Evolutionary conservation across 2,888 invertebrate species (phyloP).

Genomic region (Phalangium opilio): DNA sequence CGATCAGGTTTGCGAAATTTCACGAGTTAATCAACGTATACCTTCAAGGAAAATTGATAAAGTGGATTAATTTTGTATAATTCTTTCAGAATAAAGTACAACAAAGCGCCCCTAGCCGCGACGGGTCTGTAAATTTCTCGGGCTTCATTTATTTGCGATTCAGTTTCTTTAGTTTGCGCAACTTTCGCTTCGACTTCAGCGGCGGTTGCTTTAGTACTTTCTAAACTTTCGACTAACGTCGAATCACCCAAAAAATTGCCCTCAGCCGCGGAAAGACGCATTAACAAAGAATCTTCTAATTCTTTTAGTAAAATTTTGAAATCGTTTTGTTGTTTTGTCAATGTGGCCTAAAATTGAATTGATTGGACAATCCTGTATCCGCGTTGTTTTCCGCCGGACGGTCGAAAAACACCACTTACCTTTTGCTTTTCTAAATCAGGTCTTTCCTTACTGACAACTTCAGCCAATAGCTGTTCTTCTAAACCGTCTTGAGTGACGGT

Average conservation of each 20-base stretch:
- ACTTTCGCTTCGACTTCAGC: conserved; percentile 89
- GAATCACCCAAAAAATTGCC: conserved; percentile 89
- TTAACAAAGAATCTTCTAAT: conserved; percentile 81
- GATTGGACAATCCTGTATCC: too few relatives aligned
- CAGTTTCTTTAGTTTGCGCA: conserved; percentile 78
- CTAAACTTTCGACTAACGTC: conserved; percentile 85
- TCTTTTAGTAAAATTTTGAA: conserved; percentile 88
- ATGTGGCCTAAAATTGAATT: conserved; percentile 59
- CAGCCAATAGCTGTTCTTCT: conserved; percentile 87
- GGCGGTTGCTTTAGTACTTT: conserved; percentile 87
- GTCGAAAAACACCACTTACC: conserved; percentile 29
- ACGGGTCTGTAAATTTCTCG: conserved; percentile 82
- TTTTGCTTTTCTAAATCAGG: conserved; percentile 90
- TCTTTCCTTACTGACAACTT: conserved; percentile 90
- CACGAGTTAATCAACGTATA: conserved; percentile 24
- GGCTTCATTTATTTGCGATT: conserved; percentile 79
- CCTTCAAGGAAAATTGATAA: conserved; percentile 92
- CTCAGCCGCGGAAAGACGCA: conserved; percentile 75
- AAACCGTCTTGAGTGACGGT: conserved; percentile 91
- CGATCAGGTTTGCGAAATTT: not conserved
- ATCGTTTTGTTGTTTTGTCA: conserved; percentile 91
- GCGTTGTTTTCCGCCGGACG: too few relatives aligned
- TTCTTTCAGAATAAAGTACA: conserved; percentile 91
- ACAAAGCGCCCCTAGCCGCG: conserved; percentile 75
- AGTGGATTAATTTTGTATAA: conserved; percentile 91